A percentile compares a stretch with the other conserved stretches of the same genome.
phyloP scores from a whole-genome alignment of 1,140 invertebrate species.

The Patella vulgata region DNA sequence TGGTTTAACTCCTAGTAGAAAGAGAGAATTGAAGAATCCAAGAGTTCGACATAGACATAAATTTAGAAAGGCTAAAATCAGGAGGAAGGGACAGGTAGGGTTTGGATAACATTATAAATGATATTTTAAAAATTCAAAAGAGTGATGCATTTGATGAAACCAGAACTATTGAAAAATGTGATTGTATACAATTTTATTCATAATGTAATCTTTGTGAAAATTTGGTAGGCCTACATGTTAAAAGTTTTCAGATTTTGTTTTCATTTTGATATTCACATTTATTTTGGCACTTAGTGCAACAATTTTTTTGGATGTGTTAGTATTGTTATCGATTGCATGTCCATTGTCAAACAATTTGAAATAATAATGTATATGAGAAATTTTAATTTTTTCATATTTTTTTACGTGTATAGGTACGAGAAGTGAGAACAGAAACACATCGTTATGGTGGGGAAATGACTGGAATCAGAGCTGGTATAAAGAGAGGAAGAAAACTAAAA shows the following conservation, averaged over 20 bases:
- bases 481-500: slow-evolving; percentile 54
- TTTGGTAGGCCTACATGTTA: not conserved
- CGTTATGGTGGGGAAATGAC: slow-evolving; percentile 90
- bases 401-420: slow-evolving; percentile 72
- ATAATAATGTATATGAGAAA: too few species aligned
- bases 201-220: not conserved
- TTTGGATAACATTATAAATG: too few species aligned
- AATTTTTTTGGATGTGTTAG: not conserved
- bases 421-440: slow-evolving; percentile 79
- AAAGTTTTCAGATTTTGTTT: not conserved
- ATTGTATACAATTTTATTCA: not conserved
- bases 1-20: slow-evolving; percentile 87
- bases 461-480: slow-evolving; percentile 86
- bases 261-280: not conserved
- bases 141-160: not conserved
- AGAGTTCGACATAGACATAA: slow-evolving; percentile 92
- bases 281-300: not conserved
- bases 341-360: not conserved
- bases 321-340: not conserved
- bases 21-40: slow-evolving; percentile 92
- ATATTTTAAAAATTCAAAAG: not conserved
- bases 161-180: not conserved
- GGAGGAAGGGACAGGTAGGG: slow-evolving; percentile 76
- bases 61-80: slow-evolving; percentile 87
- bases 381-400: slow-evolving; percentile 9